Conservation (phyloP, 2,888 invertebrate genomes). For the Hesperia comma region DNA sequence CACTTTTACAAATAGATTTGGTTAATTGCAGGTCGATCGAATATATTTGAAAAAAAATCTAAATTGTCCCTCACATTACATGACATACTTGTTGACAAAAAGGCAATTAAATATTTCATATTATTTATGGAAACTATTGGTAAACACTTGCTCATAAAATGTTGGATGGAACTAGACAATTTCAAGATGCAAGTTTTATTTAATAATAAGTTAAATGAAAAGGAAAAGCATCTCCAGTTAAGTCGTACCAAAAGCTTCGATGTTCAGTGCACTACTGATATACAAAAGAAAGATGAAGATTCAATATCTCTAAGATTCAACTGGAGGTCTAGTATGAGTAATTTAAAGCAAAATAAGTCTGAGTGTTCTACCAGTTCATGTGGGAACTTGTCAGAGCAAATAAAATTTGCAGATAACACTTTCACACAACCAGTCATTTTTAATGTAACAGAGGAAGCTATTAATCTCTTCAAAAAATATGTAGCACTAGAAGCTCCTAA, state of each 20-base stretch:
- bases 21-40: slow-evolving; percentile 39
- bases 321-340: slow-evolving; percentile 56
- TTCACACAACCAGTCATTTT: slow-evolving; percentile 47
- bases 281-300: slow-evolving; percentile 49
- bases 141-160: slow-evolving; percentile 86
- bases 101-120: slow-evolving; percentile 92
- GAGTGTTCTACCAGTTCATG: slow-evolving; percentile 66
- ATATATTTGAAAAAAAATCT: slow-evolving; percentile 80
- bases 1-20: slow-evolving; percentile 7
- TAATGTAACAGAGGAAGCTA: slow-evolving; percentile 84
- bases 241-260: slow-evolving; percentile 70
- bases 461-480: slow-evolving; percentile 90
- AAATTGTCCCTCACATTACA: slow-evolving; percentile 89
- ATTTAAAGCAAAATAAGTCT: slow-evolving; percentile 50
- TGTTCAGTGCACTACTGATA: slow-evolving; percentile 55
- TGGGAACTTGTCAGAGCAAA: slow-evolving; percentile 60
- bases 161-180: slow-evolving; percentile 90
- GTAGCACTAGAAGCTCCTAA: slow-evolving; percentile 87
- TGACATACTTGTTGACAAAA: slow-evolving; percentile 90
- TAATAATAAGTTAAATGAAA: slow-evolving; percentile 45
- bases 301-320: slow-evolving; percentile 54
- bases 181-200: slow-evolving; percentile 71
- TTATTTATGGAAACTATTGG: slow-evolving; percentile 93
- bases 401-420: slow-evolving; percentile 45
- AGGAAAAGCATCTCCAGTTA: slow-evolving; percentile 57